Base-by-base conservation (phyloP, 2,797 vertebrate genomes). In the Rachycentron canadum region DNA sequence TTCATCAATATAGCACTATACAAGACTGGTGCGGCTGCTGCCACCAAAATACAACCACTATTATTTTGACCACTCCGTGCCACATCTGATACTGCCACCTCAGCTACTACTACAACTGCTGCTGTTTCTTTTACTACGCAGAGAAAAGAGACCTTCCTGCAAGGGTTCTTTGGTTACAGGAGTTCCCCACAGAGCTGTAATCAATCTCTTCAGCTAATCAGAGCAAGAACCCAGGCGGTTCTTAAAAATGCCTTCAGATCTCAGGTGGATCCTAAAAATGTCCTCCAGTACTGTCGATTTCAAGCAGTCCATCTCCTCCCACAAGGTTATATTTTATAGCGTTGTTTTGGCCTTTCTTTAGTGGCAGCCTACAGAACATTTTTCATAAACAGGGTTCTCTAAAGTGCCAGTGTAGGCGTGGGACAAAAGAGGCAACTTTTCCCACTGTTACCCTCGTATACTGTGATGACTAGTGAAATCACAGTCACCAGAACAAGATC, bases 1-100 rank as follows among this genome's bases (percentile, higher is more conserved):
- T 91, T 91, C 88, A 93, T 94, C 91, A 93, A 91, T 93, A 92
- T 82, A 85, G 67, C 65, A 63, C 85, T 85, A 77, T 91, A 87
- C 88, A 81, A 92, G 89, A 78, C 89, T 81, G 76, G 78, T 89
- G 73, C 69, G 73, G 79, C 79, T 66, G 81, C 86, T 88, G 87
- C 90, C 86, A 91, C 88, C 81, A 81, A 86, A 87, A 83, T 60
- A 84, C 77, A n/a, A 79, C 71, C 70, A n/a, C 81, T 72, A 69
- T 90, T 90, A 81, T 91, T 88, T 85, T 84, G 79, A 90, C 82
- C 76, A 76, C 78, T 88, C 71, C 38, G 47, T 57, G 76, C 69
- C 83, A 88, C 81, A 73, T 79, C 77, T 75, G 76, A 85, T 80
- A 65, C 63, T 59, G 56, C 67, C 49, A 68, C 82, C 65, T 57